These are phyloP conservation scores for Gobiocypris rarus DNA, from an alignment of 2,113 vertebrate genomes.

Conservation along the genomic window DNA sequence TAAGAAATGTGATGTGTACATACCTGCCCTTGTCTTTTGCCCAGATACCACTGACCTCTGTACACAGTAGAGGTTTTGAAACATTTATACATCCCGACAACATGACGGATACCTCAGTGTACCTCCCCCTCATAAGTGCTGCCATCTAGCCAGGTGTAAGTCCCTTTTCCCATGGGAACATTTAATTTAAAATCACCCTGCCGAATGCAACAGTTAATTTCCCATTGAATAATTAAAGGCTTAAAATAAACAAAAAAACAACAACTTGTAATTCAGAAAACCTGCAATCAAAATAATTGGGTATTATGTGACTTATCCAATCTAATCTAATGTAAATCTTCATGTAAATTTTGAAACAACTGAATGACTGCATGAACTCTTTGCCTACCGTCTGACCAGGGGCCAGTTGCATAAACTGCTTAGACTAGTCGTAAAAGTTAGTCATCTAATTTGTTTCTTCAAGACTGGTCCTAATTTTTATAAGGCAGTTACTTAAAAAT, in stretches of 20 bases:
- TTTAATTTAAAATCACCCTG: conserved; percentile 89
- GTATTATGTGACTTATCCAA: not conserved
- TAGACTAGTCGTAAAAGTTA: too few species aligned
- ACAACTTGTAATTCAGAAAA: too few species aligned
- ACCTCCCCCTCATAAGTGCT: conserved; percentile 85
- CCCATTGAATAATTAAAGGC: not conserved
- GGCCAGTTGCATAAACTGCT: too few species aligned
- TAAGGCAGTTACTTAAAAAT: too few species aligned
- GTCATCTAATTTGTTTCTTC: too few species aligned
- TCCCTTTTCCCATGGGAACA: conserved; percentile 75
- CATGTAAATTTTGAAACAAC: not conserved
- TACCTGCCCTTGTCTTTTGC: conserved; percentile 89
- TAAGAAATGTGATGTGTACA: conserved; percentile 13
- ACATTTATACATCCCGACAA: conserved; percentile 81
- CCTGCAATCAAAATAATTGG: not conserved
- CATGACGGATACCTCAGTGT: conserved; percentile 77
- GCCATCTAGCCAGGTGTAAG: conserved; percentile 84
- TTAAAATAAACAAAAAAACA: too few species aligned
- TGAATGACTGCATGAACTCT: not conserved
- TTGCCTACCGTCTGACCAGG: conserved; percentile 75
- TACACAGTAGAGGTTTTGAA: conserved; percentile 72
- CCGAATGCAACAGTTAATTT: conserved; percentile 6
- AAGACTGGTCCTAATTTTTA: too few species aligned
- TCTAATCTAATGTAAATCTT: not conserved
- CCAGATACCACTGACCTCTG: conserved; percentile 83